Base-by-base conservation (phyloP, 2,888 invertebrate genomes). In the Drosophila nigritarsus region DNA sequence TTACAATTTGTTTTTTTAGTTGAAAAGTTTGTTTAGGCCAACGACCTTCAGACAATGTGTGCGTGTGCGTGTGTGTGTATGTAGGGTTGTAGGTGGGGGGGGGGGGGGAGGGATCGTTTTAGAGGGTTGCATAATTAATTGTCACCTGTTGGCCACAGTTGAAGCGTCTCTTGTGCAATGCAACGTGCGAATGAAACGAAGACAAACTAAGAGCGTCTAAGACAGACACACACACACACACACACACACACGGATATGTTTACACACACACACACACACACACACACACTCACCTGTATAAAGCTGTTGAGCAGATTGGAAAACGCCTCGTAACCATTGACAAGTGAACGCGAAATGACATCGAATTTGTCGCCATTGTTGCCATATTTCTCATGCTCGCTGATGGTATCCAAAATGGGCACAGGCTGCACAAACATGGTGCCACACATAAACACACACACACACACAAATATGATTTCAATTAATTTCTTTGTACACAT, bases 371-470 rank as follows among this genome's bases (percentile, higher is more conserved):
- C 96, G 53, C 93, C 97, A 59, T 94, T 94, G 90, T 97, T 97
- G 27, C 97, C 97, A 90, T 96, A 97, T 89, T 97, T 97, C 59
- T 97, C 96, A 59, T 96, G 94, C 91, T 97, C 97, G 50, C 93
- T 94, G 79, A 96, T 96, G n/a, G 95, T 95, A 85, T 97, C 97
- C 30, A 97, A 95, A 70, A 97, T 94, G 0, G 97, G 96, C 76
- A 94, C 94, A 0, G 96, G 96, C 94, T 95, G 58, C 24, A 11
- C 45, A 24, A 15, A 45, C 20, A 20, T 24, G 45, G 20, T 15
- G 45, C 45, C 45, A 24, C 20, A 32, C 18, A 59, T 9, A 18
- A 15, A 24, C 34, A 36, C 13, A 59, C 9, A 18, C 20, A 24
- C 34, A 59, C 15, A 18, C 8, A 24, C 34, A 18, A 24, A 18